Percentiles rank a stretch among this genome's conserved stretches.
Evolutionary conservation across 2,797 vertebrate genomes (phyloP).

Genomic region (Gorsachius magnificus): DNA sequence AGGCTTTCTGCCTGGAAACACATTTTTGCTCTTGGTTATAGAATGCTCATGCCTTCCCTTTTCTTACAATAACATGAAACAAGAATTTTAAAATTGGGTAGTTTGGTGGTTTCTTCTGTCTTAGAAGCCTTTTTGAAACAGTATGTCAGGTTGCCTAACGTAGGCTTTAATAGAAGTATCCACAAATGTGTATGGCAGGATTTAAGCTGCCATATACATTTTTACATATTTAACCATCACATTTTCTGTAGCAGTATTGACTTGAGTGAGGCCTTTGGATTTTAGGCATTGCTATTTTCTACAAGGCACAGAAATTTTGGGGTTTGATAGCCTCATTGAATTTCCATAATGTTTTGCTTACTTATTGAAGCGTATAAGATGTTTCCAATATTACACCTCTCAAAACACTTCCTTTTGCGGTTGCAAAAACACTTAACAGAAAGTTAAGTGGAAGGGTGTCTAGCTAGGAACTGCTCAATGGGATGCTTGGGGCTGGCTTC

Average conservation of each 20-base stretch:
- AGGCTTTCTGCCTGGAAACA: neutral
- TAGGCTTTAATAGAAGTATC: neutral
- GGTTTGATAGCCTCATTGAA: neutral
- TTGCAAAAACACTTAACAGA: neutral
- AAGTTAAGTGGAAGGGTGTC: neutral
- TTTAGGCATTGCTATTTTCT: neutral
- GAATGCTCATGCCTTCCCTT: neutral
- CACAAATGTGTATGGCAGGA: neutral
- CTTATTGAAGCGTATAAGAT: neutral
- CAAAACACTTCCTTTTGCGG: neutral
- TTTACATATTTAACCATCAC: neutral
- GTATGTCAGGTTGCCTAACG: neutral
- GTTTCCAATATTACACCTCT: neutral
- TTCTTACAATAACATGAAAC: neutral
- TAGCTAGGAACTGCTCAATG: neutral
- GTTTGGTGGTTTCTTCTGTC: neutral
- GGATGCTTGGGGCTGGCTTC: neutral
- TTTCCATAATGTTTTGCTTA: neutral
- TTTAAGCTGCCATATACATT: neutral
- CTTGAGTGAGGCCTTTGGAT: neutral
- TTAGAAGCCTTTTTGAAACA: neutral
- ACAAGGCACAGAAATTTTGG: neutral
- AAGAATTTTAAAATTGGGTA: neutral
- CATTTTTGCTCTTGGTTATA: neutral
- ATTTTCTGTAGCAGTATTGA: neutral